Base-by-base conservation (phyloP, 2,113 vertebrate genomes). In the Sterna hirundo region DNA sequence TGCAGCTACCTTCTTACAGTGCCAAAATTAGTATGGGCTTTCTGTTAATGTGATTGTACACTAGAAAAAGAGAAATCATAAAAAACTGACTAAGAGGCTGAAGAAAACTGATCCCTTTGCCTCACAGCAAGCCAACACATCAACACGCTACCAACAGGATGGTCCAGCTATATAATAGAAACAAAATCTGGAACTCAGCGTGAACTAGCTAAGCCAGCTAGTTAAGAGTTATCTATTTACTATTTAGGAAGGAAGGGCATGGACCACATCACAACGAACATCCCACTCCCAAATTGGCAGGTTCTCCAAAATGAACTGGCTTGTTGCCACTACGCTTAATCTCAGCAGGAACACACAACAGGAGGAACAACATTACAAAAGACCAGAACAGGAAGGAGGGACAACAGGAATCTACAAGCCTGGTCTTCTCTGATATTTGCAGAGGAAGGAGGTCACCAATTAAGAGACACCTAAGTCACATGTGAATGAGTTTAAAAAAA, bases 21-120 rank as follows among this genome's bases (percentile, higher is more conserved):
- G 66, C 75, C 94, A 97, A 84, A 86, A 91, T 93, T 77, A 93
- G 79, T 79, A 93, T 34, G 70, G 25, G 52, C 65, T 98, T 97
- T 97, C 95, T 88, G 85, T 89, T 93, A 93, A 52, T 55, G 40
- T 83, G 75, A 87, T 38, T 51, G 29, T 70, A 77, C 38, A 52
- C 10, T 27, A 92, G 47, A 83, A 97, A 74, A 89, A 94, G 42
- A 84, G 34, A 78, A 96, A 87, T 52, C 46, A 93, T 79, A 93
- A 93, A 94, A 94, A 95, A 75, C 34, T 64, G 64, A 84, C 58
- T 84, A 92, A 93, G 75, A 80, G 6, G 69, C 79, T 95, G 90
- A 96, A 94, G 68, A 94, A 97, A 96, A 96, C 11, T 26, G 4
- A 74, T 57, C 29, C 71, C 62, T 72, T 90, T 85, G 38, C 52